Evolutionary conservation across 2,888 invertebrate genomes (phyloP), one percentile per base, ranked within the genome.

Genomic region (Drosophila neonasuta): DNA sequence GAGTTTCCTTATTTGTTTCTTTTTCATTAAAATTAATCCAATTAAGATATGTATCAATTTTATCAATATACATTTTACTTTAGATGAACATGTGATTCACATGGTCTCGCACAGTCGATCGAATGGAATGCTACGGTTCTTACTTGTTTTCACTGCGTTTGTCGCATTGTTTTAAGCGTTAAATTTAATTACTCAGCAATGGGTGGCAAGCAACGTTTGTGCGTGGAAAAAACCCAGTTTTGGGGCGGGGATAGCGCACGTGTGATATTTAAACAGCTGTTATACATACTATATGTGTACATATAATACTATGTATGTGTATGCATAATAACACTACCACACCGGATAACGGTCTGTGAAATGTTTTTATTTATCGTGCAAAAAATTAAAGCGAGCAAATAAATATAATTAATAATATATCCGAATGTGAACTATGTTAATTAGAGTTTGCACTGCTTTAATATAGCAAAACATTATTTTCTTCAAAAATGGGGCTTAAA

Each of bases 151-250:
- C 11, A 46, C n/a, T 50, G 17, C 58, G 44, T 67, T 48, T 54
- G 61, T 74, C 20, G 32, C 30, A 84, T 83, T 80, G 72, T 79
- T 81, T 79, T 80, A 77, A 73, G 79, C 81, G 77, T 81, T 79
- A 81, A 84, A 84, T 84, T 84, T 81, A 84, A 81, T 81, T 81
- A 81, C 81, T 81, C 71, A 68, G 67, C 77, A 82, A 56, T 60
- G 79, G 50, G 73, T 50, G 60, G 64, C 51, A 69, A 64, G 65
- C 59, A 51, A 6, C n/a, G 36, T n/a, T n/a, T 54, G 17, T 52
- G 11, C 13, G 15, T 10, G 10, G 9, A 45, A 49, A 57, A 72
- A 63, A 59, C 4, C 24, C 30, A 57, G 45, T 10, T 51, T 44
- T 32, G 24, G 3, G 45, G n/a, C 20, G 24, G 62, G 50, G n/a